Percentiles rank a stretch among this genome's conserved stretches.
Conservation (phyloP, 2,888 invertebrate genomes). For the Drosophila longiperda region DNA sequence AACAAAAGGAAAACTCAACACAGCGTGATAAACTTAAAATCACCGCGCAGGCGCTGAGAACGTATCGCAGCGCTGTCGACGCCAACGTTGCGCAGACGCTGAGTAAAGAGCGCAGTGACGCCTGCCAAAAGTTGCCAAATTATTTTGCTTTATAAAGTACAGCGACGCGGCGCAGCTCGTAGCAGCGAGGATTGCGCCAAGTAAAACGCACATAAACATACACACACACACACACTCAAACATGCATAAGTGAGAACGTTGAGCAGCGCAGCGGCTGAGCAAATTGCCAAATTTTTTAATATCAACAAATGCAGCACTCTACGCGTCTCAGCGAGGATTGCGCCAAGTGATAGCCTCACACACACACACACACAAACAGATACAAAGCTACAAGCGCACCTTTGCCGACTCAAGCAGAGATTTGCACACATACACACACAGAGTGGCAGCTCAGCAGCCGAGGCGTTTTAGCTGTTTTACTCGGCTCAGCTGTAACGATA, state of each 20-base stretch:
- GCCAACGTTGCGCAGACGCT: conserved; percentile 27
- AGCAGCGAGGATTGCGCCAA: conserved; percentile 66
- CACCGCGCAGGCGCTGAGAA: conserved; percentile 54
- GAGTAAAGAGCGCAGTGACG: conserved; percentile 1
- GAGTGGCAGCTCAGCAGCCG: conserved; percentile 29
- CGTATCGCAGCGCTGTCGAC: conserved; percentile 3
- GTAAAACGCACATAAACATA: conserved; percentile 18
- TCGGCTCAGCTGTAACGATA: conserved; percentile 52
- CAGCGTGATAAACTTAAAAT: conserved; percentile 41
- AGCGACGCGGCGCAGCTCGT: conserved; percentile 4
- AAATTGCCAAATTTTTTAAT: conserved; percentile 64
- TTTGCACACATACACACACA: conserved; percentile 41
- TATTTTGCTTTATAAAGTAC: conserved; percentile 33
- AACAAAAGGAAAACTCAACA: conserved; percentile 67
- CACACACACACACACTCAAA: conserved; percentile 9
- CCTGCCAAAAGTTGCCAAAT: conserved; percentile 57
- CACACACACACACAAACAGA: conserved; percentile 11
- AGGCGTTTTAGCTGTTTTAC: conserved; percentile 20
- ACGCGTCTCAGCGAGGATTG: conserved; percentile 65
- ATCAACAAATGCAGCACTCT: conserved; percentile 27
- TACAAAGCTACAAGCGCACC: conserved; percentile 8
- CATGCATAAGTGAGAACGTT: conserved; percentile 40
- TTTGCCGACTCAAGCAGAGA: conserved; percentile 32
- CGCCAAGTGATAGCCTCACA: conserved; percentile 46
- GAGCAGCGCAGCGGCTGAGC: conserved; percentile 9